A percentile compares a stretch with the other conserved stretches of the same genome.
Evolutionary conservation across 2,888 invertebrate genomes (phyloP).

Genomic region (Orchesellides sinensis): DNA sequence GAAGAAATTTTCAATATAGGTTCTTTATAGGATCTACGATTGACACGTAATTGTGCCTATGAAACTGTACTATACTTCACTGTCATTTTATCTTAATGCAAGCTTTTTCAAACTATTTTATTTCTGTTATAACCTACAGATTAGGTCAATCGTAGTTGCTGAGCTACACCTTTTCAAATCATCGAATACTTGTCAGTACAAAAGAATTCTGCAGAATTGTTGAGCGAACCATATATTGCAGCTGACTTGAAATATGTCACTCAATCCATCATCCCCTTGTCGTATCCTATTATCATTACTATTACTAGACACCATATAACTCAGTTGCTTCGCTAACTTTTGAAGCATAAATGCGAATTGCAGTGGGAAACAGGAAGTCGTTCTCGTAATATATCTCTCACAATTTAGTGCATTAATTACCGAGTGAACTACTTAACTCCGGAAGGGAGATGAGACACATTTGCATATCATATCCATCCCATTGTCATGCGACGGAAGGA

Average conservation of each 20-base stretch:
- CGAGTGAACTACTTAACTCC: conserved; percentile 23
- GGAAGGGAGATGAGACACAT: conserved; percentile 30
- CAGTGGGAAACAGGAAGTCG: conserved; percentile 13
- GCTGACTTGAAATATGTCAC: neutral
- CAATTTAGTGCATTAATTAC: conserved; percentile 32
- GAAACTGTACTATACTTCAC: too few species aligned
- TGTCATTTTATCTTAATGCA: too few species aligned
- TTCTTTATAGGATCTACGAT: too few species aligned
- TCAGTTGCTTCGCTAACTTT: too few species aligned
- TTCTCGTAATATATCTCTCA: conserved; percentile 11
- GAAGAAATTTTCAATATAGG: neutral
- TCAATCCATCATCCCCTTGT: neutral
- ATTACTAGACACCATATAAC: too few species aligned
- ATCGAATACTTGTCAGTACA: too few species aligned
- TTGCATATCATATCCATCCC: neutral
- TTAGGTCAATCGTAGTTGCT: too few species aligned
- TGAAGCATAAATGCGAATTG: too few species aligned
- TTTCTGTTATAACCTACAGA: too few species aligned
- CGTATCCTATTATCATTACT: neutral
- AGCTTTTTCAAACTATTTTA: too few species aligned
- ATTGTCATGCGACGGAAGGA: neutral
- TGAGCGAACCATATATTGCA: neutral
- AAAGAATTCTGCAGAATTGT: neutral
- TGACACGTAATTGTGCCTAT: too few species aligned
- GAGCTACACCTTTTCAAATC: too few species aligned